Evolutionary conservation across 2,797 vertebrate genomes (phyloP), one percentile per base, ranked within the genome.

Genomic region (Holocentrus rufus): DNA sequence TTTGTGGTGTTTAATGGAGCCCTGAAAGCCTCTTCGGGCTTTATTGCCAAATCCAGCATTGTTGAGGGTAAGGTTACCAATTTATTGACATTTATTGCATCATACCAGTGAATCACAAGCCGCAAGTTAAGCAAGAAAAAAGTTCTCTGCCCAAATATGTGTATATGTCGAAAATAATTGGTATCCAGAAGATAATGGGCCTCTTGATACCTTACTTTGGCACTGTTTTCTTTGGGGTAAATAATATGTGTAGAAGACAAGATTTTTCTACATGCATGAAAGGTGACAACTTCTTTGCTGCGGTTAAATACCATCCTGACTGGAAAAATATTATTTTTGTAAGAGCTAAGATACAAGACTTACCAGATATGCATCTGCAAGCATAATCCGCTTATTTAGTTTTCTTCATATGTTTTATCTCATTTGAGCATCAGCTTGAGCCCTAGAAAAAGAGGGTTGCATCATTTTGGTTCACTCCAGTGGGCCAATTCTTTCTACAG

Each of bases 1-100:
- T 99, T 98, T 80, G 96, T 99, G 60, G 97, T 99, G 58, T 99
- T 99, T 77, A 98, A 98, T 44, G 97, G 96, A 77, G 96, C 96
- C 2, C 90, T 99, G 65, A 98, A 98, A 89, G 84, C 95, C 44
- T 96, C 96, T 0, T 98, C 97, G 20, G 97, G 96, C 80, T 97
- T 96, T 90, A 95, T 96, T 61, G 98, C 97, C 58, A 98, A 98
- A 91, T 98, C 96, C 80, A 98, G 95, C 89, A 98, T 98, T 58
- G 95, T 99, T 63, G 97, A 99, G 96, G 97, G 98, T 99, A 94
- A 87, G 39, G 5, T 7, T 3, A 0, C 13, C n/a, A 11, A 20
- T 15, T 2, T 4, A 2, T 25, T 15, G 18, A 22, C 20, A 47
- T 10, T 22, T 47, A 50, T 23, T 60, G 7, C 55, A 14, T 53